phyloP scores from a whole-genome alignment of 64 coral and sea anemone genomes.

The Montipora efflorescens region DNA sequence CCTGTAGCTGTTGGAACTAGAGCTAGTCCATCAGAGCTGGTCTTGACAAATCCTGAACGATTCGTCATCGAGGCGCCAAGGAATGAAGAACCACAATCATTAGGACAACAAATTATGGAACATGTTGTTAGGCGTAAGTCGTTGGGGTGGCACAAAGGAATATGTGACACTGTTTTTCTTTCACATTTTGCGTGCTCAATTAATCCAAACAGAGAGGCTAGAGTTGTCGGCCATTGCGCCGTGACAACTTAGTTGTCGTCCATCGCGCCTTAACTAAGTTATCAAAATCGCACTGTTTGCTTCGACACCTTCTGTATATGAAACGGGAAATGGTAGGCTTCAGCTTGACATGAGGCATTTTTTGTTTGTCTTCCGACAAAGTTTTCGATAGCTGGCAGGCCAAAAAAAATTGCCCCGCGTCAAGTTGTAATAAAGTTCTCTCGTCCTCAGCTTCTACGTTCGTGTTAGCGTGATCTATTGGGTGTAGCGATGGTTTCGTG shows the following conservation, averaged over 20 bases:
- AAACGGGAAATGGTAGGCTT: not conserved
- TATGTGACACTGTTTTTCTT: too few species aligned
- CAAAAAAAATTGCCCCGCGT: too few species aligned
- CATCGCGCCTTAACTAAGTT: not conserved
- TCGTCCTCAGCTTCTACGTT: too few species aligned
- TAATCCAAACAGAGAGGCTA: not conserved
- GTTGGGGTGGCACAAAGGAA: not conserved
- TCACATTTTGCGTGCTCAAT: too few species aligned
- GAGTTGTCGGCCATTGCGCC: not conserved
- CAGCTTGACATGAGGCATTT: not conserved
- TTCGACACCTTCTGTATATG: not conserved
- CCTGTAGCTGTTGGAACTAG: slow-evolving; percentile 73
- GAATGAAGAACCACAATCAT: slow-evolving; percentile 19
- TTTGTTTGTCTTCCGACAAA: not conserved
- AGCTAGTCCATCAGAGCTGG: slow-evolving; percentile 44
- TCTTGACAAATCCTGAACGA: slow-evolving; percentile 37
- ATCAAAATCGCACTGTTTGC: not conserved
- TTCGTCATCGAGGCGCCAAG: slow-evolving; percentile 44
- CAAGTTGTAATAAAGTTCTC: too few species aligned
- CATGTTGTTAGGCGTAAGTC: slow-evolving; percentile 65
- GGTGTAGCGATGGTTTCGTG: too few species aligned
- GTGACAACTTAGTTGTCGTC: not conserved
- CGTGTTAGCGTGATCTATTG: too few species aligned
- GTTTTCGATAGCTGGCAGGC: too few species aligned
- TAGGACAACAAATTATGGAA: slow-evolving; percentile 71